Conservation (phyloP, 2,113 vertebrate species). For the Silurus asotus region DNA sequence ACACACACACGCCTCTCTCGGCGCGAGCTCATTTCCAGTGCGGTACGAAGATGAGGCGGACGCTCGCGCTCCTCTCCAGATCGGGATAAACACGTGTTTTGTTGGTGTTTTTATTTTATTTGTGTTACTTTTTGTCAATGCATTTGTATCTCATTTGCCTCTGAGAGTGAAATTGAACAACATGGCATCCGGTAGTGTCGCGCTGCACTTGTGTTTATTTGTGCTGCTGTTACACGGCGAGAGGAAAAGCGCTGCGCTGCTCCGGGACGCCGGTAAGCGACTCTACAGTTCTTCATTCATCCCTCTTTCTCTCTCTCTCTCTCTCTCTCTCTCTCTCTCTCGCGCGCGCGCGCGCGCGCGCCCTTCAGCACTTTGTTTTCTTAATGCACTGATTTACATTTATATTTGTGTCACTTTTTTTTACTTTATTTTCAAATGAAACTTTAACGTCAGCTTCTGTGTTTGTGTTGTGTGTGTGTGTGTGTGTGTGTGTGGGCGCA, state of each 20-base stretch:
- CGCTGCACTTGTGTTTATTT: conserved; percentile 76
- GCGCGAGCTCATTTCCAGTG: conserved; percentile 69
- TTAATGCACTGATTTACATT: not conserved
- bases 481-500: not conserved
- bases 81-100: conserved; percentile 67
- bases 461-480: not conserved
- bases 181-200: conserved; percentile 76
- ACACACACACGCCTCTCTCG: not conserved
- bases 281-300: conserved; percentile 26
- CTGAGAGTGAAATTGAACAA: conserved; percentile 72
- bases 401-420: not conserved
- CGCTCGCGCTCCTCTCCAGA: conserved; percentile 71
- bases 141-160: conserved; percentile 54
- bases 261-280: conserved; percentile 74
- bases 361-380: not conserved
- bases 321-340: not conserved
- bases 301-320: not conserved
- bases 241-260: conserved; percentile 69
- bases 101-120: too few species aligned
- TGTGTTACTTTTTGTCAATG: not conserved
- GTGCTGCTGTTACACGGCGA: conserved; percentile 77
- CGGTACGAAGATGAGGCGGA: conserved; percentile 78
- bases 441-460: too few species aligned
- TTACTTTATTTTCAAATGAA: not conserved
- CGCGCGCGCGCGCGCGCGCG: not conserved